Base-by-base conservation (phyloP, 2,113 vertebrate genomes). In the Podilymbus podiceps region DNA sequence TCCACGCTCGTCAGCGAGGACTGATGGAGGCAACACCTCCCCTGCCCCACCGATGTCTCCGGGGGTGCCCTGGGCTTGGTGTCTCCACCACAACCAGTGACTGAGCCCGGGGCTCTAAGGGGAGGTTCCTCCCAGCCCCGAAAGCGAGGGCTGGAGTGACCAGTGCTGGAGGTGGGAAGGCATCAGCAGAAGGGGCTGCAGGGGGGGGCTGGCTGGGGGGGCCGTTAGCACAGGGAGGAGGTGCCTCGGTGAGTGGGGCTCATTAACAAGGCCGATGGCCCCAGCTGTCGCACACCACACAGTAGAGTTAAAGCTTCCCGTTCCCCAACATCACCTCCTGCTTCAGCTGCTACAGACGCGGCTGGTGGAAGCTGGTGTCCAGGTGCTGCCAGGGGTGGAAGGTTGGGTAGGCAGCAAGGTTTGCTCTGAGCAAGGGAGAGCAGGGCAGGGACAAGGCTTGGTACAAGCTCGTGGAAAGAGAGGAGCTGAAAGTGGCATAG, bases 301-400 rank as follows among this genome's bases (percentile, higher is more conserved):
- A 16, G 55, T 9, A 33, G 9, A 19, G 3, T 30, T 64, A 50
- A 72, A 76, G 59, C 49, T 52, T 13, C 38, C 30, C 5, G 12
- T 27, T 11, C 42, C 46, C 96, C 83, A 75, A 35, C 52, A 97
- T 89, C 24, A 46, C 92, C 59, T 55, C 5, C 83, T 77, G 35
- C 52, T 97, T 89, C 24, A 46, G 90, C 59, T 52, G 6, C 60
- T 96, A 8, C 88, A 94, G 91, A 46, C 11, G 7, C 35, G 89
- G 50, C 6, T 96, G 95, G 85, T 53, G 92, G 31, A 80, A 75
- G 28, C 62, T 86, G 85, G 91, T 53, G 17, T 68, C 95, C 35
- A 67, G 92, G 94, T 78, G 47, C 90, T 92, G 35, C 21, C 35
- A 0, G 88, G 80, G 49, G 69, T 74, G 82, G 90, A 73, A n/a